Conservation (phyloP, 2,888 invertebrate genomes). For the Hipparchia semele region DNA sequence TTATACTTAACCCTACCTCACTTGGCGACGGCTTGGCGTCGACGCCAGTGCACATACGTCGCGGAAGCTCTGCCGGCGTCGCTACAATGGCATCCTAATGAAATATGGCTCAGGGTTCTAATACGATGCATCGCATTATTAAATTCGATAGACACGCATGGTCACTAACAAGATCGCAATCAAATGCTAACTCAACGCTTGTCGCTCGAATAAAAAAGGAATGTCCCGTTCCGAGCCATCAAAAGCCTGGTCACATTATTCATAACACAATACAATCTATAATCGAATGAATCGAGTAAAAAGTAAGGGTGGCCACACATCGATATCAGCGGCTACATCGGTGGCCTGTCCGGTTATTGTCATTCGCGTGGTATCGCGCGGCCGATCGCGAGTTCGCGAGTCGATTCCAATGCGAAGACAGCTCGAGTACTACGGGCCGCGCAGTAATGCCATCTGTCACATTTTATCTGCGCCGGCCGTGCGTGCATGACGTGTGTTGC, state of each 20-base stretch:
- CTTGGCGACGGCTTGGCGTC: too few relatives aligned
- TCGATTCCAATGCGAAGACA: slow-evolving; percentile 56
- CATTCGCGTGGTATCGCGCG: slow-evolving; percentile 63
- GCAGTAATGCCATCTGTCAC: slow-evolving; percentile 66
- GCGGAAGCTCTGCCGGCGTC: too few relatives aligned
- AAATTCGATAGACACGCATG: too few relatives aligned
- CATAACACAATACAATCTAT: slow-evolving; percentile 79
- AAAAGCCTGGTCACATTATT: slow-evolving; percentile 45
- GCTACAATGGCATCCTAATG: too few relatives aligned
- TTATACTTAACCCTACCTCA: too few relatives aligned
- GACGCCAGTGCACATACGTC: too few relatives aligned
- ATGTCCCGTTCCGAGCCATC: neutral
- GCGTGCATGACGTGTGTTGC: slow-evolving; percentile 28
- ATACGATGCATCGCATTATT: too few relatives aligned
- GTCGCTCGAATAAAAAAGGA: neutral
- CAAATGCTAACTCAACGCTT: neutral
- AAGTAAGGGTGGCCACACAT: slow-evolving; percentile 74
- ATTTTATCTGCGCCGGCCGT: slow-evolving; percentile 44
- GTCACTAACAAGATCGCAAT: too few relatives aligned
- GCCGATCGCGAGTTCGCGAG: slow-evolving; percentile 61
- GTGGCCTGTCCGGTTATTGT: slow-evolving; percentile 69
- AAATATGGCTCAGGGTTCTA: too few relatives aligned
- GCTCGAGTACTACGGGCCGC: slow-evolving; percentile 44
- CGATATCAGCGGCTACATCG: slow-evolving; percentile 62
- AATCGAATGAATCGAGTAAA: slow-evolving; percentile 76